Evolutionary conservation across 2,113 vertebrate genomes (phyloP).

Genomic region (Marmota flaviventris): DNA sequence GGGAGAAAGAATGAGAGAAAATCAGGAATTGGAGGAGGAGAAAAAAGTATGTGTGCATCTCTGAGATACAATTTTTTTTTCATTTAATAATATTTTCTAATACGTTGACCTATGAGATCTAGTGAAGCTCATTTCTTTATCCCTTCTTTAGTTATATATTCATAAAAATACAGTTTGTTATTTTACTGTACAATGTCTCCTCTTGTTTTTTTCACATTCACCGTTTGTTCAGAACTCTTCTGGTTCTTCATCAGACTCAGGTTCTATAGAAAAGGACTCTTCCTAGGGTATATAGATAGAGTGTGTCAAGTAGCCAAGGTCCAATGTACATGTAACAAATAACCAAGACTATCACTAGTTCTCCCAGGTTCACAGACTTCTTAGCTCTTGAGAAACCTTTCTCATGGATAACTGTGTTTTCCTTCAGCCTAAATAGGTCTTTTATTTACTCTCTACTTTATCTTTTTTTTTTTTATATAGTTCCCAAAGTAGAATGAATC

Average conservation of each 20-base stretch:
- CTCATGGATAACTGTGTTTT: background rate
- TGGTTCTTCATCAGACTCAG: background rate
- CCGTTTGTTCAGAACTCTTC: background rate
- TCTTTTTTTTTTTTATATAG: background rate
- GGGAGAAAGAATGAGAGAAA: background rate
- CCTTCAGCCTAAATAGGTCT: background rate
- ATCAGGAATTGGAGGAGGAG: background rate
- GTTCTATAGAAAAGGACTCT: background rate
- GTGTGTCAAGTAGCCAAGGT: background rate
- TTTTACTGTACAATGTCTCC: background rate
- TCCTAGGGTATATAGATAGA: background rate
- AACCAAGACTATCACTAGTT: background rate
- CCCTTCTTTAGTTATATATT: background rate
- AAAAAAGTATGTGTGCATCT: background rate
- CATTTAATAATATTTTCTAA: background rate
- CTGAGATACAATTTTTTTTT: background rate
- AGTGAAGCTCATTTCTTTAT: background rate
- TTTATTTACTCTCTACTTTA: background rate
- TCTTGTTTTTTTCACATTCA: background rate
- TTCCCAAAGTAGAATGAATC: background rate
- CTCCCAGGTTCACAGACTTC: background rate
- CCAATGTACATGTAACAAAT: background rate
- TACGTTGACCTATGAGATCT: background rate
- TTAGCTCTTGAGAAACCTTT: constrained; percentile 22
- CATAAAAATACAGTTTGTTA: background rate